Base-by-base conservation (phyloP, 92 coral and sea anemone genomes). In the Epizoanthus scotinus region DNA sequence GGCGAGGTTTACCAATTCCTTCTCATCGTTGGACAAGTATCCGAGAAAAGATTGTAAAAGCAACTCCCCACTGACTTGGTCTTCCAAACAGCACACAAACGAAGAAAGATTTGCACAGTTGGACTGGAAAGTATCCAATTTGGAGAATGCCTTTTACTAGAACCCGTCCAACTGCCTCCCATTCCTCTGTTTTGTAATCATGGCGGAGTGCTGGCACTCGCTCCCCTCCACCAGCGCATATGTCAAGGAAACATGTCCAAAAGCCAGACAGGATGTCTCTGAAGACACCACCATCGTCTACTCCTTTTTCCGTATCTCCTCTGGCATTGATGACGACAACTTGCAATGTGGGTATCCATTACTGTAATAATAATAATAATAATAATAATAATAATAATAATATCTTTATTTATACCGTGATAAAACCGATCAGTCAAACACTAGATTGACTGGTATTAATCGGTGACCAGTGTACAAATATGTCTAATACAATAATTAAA, bases 201-300 rank as follows among this genome's bases (percentile, higher is more conserved):
- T 89, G 93, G 21, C 93, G 64, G 8, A 89, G 71, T 63, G 77
- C 84, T 12, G 87, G 87, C 12, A 74, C 83, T 56, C 87, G 67
- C 57, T 89, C 92, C 31, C 71, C 86, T 75, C 85, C 87, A 19
- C 89, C 89, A 67, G 92, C 86, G 53, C 86, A 80, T 10, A 68
- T 65, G 24, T 89, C 87, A 55, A 85, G 85, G 49, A 89, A 81
- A 27, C 47, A 19, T 73, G 8, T 47, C 61, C 42, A 36, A 36
- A 36, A 36, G 42, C 42, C 81, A 29, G 85, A 81, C 20, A 81
- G 79, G 15, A 61, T 40, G 34, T 72, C 86, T 62, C 86, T 61
- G 60, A 71, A 83, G 10, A 83, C 86, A 36, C 86, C 86, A 55
- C 70, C 70, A 71, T 58, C 67, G 52, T 83, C 86, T 8, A 34